Conservation (phyloP, 92 coral and sea anemone species). For the Montipora capitata region DNA sequence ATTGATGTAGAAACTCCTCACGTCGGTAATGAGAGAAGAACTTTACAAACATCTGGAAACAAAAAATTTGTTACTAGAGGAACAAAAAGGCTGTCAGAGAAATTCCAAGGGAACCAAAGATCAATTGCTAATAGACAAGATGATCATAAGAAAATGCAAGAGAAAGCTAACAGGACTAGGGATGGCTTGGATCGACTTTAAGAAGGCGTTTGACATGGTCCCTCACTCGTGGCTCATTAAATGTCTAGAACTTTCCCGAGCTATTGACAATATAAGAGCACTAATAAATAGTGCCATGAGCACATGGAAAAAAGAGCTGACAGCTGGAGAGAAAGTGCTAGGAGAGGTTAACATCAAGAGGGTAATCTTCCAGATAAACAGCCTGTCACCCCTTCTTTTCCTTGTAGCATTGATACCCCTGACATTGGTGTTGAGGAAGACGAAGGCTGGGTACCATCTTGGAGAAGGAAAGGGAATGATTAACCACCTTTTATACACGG, state of each 20-base stretch:
- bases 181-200: no score
- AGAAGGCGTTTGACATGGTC: background rate
- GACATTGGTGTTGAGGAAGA: no score
- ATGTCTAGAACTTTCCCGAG: background rate
- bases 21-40: slow-evolving; percentile 38
- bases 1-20: slow-evolving; percentile 56
- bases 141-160: background rate
- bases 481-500: no score
- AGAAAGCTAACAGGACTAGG: background rate
- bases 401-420: no score
- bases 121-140: slow-evolving; percentile 4
- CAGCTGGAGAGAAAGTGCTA: background rate
- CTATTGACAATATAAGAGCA: background rate
- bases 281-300: background rate
- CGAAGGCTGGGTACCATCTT: no score
- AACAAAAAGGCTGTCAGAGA: background rate
- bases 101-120: no score
- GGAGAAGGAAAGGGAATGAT: no score
- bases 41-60: slow-evolving; percentile 25
- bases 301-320: background rate
- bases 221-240: slow-evolving; percentile 16
- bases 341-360: no score
- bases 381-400: no score
- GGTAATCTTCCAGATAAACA: no score
- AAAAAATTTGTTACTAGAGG: background rate